Evolutionary conservation across 1,140 invertebrate genomes (phyloP).

Genomic region (Galleria mellonella): DNA sequence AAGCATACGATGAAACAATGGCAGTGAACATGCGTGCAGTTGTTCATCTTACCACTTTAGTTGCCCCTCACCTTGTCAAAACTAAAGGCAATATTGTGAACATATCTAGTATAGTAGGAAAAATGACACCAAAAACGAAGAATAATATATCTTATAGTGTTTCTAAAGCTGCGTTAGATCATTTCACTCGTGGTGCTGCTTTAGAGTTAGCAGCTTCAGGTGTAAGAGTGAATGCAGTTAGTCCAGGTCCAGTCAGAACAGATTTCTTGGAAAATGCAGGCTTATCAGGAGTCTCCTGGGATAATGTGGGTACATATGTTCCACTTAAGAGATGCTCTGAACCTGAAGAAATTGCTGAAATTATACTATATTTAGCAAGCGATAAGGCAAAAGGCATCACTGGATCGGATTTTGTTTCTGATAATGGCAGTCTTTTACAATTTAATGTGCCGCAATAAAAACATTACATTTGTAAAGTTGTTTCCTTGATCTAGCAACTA

Average conservation of each 20-base stretch:
- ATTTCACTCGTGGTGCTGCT: constrained; percentile 79
- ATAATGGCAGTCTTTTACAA: constrained; percentile 9
- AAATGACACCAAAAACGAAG: not conserved
- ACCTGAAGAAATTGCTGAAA: constrained; percentile 16
- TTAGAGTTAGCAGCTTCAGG: constrained; percentile 78
- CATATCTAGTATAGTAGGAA: not conserved
- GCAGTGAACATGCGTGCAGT: constrained; percentile 81
- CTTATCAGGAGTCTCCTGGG: not conserved
- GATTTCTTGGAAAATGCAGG: constrained; percentile 72
- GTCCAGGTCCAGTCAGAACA: constrained; percentile 79
- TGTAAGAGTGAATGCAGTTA: constrained; percentile 82
- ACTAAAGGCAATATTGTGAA: constrained; percentile 84
- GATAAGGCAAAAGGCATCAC: constrained; percentile 23
- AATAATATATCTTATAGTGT: constrained; percentile 76
- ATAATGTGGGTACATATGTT: constrained; percentile 1
- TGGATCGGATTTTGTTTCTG: constrained; percentile 11
- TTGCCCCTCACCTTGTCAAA: constrained; percentile 80
- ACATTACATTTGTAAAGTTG: too few species aligned
- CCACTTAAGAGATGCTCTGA: constrained; percentile 10
- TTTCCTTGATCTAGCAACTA: too few species aligned
- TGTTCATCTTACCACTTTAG: constrained; percentile 80
- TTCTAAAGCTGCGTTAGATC: constrained; percentile 84
- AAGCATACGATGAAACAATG: constrained; percentile 80
- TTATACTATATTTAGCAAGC: constrained; percentile 18
- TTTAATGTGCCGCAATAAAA: not conserved